Conservation (phyloP, 2,888 invertebrate genomes). For the Euplexia lucipara region DNA sequence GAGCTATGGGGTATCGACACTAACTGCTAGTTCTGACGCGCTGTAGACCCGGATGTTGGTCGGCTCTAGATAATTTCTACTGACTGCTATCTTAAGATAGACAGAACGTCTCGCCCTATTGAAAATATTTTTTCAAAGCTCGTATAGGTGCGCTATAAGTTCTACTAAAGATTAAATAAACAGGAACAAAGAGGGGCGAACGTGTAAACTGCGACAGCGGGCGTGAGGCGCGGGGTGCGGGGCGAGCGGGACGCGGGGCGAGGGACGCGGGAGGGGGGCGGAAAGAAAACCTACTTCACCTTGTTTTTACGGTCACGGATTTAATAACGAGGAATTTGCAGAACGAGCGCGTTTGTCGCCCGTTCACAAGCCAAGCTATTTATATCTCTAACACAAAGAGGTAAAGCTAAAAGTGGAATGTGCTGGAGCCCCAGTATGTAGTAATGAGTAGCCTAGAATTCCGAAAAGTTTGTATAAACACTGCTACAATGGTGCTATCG, state of each 20-base stretch:
- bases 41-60: too few species aligned
- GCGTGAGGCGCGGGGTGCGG: background rate
- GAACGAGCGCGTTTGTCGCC: conserved; percentile 58
- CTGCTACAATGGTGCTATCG: conserved; percentile 10
- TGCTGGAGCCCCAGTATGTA: conserved; percentile 14
- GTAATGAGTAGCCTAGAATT: conserved; percentile 47
- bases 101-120: background rate
- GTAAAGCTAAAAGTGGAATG: conserved; percentile 22
- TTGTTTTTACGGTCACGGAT: conserved; percentile 68
- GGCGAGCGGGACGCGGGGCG: background rate
- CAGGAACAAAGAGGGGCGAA: conserved; percentile 30
- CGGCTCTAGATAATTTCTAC: background rate
- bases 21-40: background rate
- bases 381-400: conserved; percentile 32
- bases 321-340: conserved; percentile 66
- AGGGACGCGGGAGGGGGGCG: background rate
- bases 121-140: background rate
- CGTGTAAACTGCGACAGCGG: conserved; percentile 31
- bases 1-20: too few species aligned
- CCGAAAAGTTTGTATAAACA: conserved; percentile 38
- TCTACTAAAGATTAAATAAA: conserved; percentile 30
- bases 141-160: background rate
- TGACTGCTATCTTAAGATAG: background rate
- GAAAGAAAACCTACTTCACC: conserved; percentile 65
- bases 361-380: conserved; percentile 31